A percentile compares a stretch with the other conserved stretches of the same genome.
These are phyloP conservation scores for Porphyrio hochstetteri DNA, from an alignment of 2,113 vertebrate species.

Conservation along the genomic window DNA sequence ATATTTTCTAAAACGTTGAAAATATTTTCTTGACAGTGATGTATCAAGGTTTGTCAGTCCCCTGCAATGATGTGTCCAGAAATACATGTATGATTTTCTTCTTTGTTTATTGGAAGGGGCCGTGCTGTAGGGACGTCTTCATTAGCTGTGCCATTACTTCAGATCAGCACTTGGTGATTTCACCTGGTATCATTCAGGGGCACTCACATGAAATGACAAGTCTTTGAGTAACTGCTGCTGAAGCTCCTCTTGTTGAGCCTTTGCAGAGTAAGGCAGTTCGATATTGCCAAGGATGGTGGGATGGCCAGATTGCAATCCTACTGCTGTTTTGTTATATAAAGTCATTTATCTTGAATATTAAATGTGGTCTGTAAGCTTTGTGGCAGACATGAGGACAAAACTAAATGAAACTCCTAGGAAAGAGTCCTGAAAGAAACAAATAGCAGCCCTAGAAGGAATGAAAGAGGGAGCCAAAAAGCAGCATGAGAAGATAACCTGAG, in stretches of 20 bases:
- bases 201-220: neutral
- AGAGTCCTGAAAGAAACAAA: neutral
- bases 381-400: neutral
- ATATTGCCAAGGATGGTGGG: neutral
- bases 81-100: neutral
- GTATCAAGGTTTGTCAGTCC: neutral
- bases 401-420: no score
- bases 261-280: neutral
- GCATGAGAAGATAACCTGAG: neutral
- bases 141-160: neutral
- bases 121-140: neutral
- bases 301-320: neutral
- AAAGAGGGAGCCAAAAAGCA: neutral
- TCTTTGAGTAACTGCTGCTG: neutral
- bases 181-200: neutral
- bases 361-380: neutral
- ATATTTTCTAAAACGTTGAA: neutral
- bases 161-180: neutral
- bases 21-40: neutral
- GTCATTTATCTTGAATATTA: neutral
- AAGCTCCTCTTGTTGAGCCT: neutral
- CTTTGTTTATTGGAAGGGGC: neutral
- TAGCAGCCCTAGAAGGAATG: neutral
- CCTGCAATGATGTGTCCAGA: neutral
- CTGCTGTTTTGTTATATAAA: neutral